Evolutionary conservation across 2,888 invertebrate genomes (phyloP), one percentile per base, ranked within the genome.

Genomic region (Eupithecia exiguata): DNA sequence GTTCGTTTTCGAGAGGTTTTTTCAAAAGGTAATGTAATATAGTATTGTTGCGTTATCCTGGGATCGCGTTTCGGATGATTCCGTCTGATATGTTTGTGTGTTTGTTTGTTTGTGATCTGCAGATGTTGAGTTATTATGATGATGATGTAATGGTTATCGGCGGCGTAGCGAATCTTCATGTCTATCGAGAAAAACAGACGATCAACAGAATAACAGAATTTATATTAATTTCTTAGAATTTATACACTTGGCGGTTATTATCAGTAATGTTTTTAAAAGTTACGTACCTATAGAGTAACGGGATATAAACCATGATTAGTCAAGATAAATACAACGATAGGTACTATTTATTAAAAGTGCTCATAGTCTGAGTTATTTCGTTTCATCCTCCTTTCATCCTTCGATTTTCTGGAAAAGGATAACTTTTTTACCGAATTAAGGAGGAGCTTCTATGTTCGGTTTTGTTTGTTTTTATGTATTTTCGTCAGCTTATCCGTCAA

Each of bases 1-100:
- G 84, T 84, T 85, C 85, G 84, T 88, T 89, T 89, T 87, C 85
- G 83, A 83, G 53, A 74, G 40, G 70, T 85, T 84, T 86, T 82
- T 83, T 79, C 76, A 78, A 82, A 80, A 77, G 85, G 93, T 93
- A 93, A 93, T 88, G 93, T 84, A 90, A 93, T 93, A 92, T 87
- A 83, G 85, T 80, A 91, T 92, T 92, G 92, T 92, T 83, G 83
- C 79, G 81, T 85, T 85, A 87, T 87, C 86, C 84, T 74, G 76
- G 84, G 84, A 87, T 89, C 88, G 83, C 84, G 86, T 92, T 88
- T 88, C 91, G 84, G 86, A 86, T 89, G 86, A 89, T 89, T 87
- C 81, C 71, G 61, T 21, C 66, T 71, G 74, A 76, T 75, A 81
- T 62, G 75, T 68, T 76, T 78, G 77, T 79, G 71, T 84, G 81